Conservation (phyloP, 2,888 invertebrate species). For the Orthosia incerta region DNA sequence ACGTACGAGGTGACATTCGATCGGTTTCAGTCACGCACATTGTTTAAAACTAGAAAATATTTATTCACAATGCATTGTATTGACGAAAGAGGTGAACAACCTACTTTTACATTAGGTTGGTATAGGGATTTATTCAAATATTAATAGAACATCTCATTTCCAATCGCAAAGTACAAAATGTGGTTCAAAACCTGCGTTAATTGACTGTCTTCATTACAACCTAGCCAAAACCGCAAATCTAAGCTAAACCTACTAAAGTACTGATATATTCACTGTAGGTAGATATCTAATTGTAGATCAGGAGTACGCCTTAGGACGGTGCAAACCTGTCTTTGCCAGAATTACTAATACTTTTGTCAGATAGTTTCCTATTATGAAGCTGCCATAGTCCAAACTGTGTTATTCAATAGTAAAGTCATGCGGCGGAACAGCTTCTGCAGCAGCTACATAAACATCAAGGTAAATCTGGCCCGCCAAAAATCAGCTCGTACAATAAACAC, state of each 20-base stretch:
- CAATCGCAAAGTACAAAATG: no score
- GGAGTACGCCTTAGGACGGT: neutral
- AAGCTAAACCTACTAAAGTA: no score
- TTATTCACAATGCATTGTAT: neutral
- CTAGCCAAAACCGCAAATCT: no score
- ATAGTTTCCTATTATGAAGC: neutral
- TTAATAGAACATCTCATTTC: neutral
- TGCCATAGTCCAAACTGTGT: no score
- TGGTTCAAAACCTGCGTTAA: neutral
- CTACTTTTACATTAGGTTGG: no score
- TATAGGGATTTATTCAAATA: no score
- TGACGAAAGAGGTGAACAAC: neutral
- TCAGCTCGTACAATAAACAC: constrained; percentile 3
- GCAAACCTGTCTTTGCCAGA: neutral
- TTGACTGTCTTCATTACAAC: neutral
- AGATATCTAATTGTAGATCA: neutral
- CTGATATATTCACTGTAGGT: no score
- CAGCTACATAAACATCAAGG: neutral
- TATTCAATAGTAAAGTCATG: neutral
- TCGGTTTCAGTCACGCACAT: constrained; percentile 27
- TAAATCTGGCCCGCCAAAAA: neutral
- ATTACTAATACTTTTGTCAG: neutral
- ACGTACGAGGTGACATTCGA: constrained; percentile 32
- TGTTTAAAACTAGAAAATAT: neutral
- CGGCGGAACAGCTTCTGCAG: no score